phyloP scores from a whole-genome alignment of 2,888 invertebrate genomes.

The Cepaea hortensis region DNA sequence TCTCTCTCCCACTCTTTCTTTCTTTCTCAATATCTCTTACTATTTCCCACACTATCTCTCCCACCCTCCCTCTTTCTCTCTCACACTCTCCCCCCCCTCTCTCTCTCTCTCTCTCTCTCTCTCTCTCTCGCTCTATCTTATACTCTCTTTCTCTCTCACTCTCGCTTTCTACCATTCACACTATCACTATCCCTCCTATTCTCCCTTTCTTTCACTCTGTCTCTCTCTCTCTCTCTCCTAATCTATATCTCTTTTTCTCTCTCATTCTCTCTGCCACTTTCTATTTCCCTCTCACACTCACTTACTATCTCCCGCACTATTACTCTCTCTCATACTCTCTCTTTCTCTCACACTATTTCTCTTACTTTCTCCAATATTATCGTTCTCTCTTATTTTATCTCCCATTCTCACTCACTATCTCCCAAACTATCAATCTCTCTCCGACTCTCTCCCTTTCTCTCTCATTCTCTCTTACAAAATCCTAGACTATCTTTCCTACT shows the following conservation, averaged over 20 bases:
- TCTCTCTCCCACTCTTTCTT: conserved; percentile 18
- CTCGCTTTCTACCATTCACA: background rate
- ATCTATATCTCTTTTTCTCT: background rate
- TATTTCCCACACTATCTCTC: background rate
- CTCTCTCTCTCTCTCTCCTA: background rate
- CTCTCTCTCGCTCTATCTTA: too few species aligned
- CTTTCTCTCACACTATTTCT: conserved; percentile 26
- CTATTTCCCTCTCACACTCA: conserved; percentile 13
- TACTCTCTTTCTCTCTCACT: conserved; percentile 8
- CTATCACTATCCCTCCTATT: background rate
- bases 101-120: conserved; percentile 1
- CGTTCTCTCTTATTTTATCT: conserved; percentile 17
- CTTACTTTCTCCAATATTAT: background rate
- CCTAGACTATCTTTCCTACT: background rate
- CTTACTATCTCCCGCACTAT: background rate
- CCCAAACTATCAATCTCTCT: conserved; percentile 18
- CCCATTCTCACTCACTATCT: conserved; percentile 10
- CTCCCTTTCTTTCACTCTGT: background rate
- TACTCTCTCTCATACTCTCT: conserved; percentile 15
- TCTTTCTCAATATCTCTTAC: background rate
- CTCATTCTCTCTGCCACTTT: conserved; percentile 21
- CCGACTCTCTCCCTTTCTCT: conserved; percentile 4
- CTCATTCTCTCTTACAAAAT: conserved; percentile 7
- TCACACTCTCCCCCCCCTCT: background rate
- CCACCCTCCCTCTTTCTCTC: background rate